These are phyloP conservation scores for Apis cerana DNA, from an alignment of 1,140 invertebrate genomes.

Conservation along the genomic window DNA sequence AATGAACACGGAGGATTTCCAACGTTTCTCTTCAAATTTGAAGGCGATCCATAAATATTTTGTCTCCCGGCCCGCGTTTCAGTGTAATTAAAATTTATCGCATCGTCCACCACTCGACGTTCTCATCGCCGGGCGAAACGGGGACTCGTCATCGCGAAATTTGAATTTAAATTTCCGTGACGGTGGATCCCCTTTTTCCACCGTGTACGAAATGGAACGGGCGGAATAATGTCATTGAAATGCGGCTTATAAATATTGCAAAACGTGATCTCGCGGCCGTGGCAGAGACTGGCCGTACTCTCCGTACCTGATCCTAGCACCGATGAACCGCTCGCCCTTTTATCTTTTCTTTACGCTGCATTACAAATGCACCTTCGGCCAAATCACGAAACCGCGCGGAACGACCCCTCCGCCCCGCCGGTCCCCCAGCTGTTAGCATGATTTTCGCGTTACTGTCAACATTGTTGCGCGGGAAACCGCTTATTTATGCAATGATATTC, in stretches of 20 bases:
- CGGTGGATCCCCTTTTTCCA: constrained; percentile 17
- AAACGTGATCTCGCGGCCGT: constrained; percentile 53
- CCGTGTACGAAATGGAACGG: constrained; percentile 51
- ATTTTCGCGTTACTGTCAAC: constrained; percentile 61
- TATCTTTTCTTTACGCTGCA: constrained; percentile 66
- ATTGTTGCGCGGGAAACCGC: constrained; percentile 37
- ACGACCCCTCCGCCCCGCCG: neutral
- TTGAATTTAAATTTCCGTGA: constrained; percentile 46
- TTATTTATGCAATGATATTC: constrained; percentile 51
- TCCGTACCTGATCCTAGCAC: constrained; percentile 62
- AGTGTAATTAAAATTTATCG: too few relatives aligned
- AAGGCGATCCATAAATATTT: too few relatives aligned
- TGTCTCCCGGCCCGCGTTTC: too few relatives aligned
- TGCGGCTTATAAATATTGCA: constrained; percentile 70
- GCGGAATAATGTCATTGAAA: constrained; percentile 69
- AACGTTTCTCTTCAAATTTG: too few relatives aligned
- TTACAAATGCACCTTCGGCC: constrained; percentile 56
- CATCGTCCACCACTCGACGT: too few relatives aligned
- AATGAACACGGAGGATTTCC: too few relatives aligned
- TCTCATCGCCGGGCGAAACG: neutral
- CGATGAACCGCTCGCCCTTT: constrained; percentile 63
- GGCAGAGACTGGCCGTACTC: neutral
- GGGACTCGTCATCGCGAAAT: neutral
- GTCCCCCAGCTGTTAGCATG: constrained; percentile 43
- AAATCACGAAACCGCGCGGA: constrained; percentile 48